Evolutionary conservation across 2,888 invertebrate genomes (phyloP).

Genomic region (Caenorhabditis panamensis): DNA sequence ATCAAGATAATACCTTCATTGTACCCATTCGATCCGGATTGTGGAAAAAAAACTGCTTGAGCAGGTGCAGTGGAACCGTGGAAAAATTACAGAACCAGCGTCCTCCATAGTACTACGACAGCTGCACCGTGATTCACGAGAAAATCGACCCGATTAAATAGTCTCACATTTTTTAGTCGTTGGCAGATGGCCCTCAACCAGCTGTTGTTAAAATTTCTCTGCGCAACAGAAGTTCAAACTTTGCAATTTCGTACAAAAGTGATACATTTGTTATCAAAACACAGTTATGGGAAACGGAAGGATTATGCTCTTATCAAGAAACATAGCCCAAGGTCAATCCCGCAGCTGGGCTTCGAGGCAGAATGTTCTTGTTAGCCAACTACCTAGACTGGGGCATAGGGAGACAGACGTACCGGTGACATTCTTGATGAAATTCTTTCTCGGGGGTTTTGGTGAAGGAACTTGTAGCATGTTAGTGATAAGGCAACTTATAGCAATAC

Average conservation of each 20-base stretch:
- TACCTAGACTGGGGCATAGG: neutral
- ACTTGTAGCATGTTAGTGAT: slow-evolving; percentile 13
- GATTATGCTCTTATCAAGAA: no score
- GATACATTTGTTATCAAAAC: no score
- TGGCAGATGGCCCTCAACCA: slow-evolving; percentile 44
- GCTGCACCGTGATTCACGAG: slow-evolving; percentile 14
- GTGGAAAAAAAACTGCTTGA: no score
- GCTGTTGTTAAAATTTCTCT: slow-evolving; percentile 28
- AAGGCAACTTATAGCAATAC: neutral
- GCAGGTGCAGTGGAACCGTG: slow-evolving; percentile 10
- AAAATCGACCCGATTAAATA: slow-evolving; percentile 1
- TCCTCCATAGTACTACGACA: neutral
- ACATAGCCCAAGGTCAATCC: neutral
- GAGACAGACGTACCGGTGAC: slow-evolving; percentile 39
- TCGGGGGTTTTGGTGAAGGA: slow-evolving; percentile 20
- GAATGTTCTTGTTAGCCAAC: neutral
- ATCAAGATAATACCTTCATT: no score
- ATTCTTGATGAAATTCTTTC: slow-evolving; percentile 39
- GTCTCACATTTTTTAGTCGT: slow-evolving; percentile 2
- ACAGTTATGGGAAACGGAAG: no score
- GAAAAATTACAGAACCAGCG: slow-evolving; percentile 8
- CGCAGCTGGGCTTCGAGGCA: neutral
- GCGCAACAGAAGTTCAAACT: no score
- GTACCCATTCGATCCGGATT: neutral
- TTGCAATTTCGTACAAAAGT: no score